Conservation (phyloP, 2,888 invertebrate species). For the Sphinx pinastri region DNA sequence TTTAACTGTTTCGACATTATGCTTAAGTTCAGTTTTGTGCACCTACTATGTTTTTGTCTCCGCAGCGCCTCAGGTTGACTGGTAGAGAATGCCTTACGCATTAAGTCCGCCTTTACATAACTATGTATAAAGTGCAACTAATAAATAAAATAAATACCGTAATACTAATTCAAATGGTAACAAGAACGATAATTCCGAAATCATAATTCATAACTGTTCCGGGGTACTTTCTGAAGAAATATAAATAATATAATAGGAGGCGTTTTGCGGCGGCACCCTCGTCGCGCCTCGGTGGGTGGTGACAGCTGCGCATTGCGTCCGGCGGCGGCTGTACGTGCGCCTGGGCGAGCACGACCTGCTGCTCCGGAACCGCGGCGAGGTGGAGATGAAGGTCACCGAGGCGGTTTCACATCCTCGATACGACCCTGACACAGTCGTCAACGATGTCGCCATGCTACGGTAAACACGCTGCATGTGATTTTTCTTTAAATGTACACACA, state of each 20-base stretch:
- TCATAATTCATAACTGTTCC: no score
- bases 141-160: no score
- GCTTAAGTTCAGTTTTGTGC: no score
- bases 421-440: constrained; percentile 94
- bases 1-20: no score
- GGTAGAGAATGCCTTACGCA: no score
- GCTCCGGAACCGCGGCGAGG: constrained; percentile 89
- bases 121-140: no score
- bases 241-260: constrained; percentile 84
- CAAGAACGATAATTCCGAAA: no score
- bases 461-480: constrained; percentile 40
- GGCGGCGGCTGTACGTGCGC: constrained; percentile 90
- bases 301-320: constrained; percentile 94
- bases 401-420: constrained; percentile 93
- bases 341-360: constrained; percentile 94
- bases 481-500: not conserved
- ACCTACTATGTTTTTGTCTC: no score
- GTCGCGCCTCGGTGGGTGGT: constrained; percentile 92
- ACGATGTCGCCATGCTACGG: constrained; percentile 95
- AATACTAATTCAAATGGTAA: no score
- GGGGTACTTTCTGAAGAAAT: no score
- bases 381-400: constrained; percentile 89
- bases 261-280: constrained; percentile 94
- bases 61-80: no score
- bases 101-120: no score